Base-by-base conservation (phyloP, 1,140 invertebrate genomes). In the Papilio aristodemus region DNA sequence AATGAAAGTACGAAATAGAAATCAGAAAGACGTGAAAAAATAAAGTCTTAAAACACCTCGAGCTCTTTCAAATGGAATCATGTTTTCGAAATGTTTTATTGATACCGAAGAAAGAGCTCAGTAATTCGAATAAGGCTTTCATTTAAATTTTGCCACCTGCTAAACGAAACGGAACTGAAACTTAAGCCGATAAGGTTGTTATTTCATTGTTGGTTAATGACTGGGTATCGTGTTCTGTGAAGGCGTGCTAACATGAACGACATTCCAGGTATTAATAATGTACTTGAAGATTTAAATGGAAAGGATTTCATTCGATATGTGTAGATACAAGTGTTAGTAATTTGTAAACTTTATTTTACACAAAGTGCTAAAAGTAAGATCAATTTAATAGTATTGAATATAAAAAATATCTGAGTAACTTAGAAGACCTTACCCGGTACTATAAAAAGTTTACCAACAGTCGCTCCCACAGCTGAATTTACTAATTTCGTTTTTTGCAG, bases 41-140 rank as follows among this genome's bases (percentile, higher is more conserved):
- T 54, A 54, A 54, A 54, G 46, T 54, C 46, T 54, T 54, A 54
- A 54, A 54, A 54, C 46, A 54, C 46, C 46, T 54, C 19, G 46
- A 54, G 46, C 46, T 54, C 46, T 54, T 54, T 54, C 46, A 54
- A 54, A 54, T 54, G 46, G 19, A 54, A 54, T 54, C 46, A 54
- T 54, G 46, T 54, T 54, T 54, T 54, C 19, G 19, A 54, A 54
- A 54, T 54, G 46, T 54, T 54, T 54, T 54, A 54, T 54, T 54
- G 46, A 54, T 54, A 11, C 46, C 46, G 46, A 54, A 54, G 46
- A 54, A 54, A 22, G 46, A 54, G 46, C 46, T 54, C 46, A 54
- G 46, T 54, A 54, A 54, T 54, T 54, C 46, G 46, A 54, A 54
- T 54, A 54, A 54, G 46, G 46, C 46, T 22, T 54, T 54, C 46